These are phyloP conservation scores for Erynnis tages DNA, from an alignment of 2,888 invertebrate genomes.

Conservation along the genomic window DNA sequence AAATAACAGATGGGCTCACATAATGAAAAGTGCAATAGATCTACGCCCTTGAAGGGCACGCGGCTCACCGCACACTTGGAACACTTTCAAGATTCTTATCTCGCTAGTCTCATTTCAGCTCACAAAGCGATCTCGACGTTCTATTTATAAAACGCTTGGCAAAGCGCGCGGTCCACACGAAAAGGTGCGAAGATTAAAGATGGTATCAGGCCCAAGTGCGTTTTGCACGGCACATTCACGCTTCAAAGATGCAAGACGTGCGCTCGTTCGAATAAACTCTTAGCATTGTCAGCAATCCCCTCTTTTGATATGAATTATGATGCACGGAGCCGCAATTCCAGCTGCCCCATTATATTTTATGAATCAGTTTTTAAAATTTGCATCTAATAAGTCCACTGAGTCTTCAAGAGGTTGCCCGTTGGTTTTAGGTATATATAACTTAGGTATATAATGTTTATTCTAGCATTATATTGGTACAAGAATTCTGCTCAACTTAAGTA, in stretches of 20 bases:
- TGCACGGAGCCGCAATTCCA: neutral
- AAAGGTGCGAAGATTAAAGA: slow-evolving; percentile 81
- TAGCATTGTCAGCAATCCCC: slow-evolving; percentile 47
- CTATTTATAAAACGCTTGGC: slow-evolving; percentile 69
- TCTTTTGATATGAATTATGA: slow-evolving; percentile 35
- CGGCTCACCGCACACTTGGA: slow-evolving; percentile 55
- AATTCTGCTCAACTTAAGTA: no score
- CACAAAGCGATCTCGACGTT: slow-evolving; percentile 65
- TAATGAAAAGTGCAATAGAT: slow-evolving; percentile 67
- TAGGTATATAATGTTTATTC: no score
- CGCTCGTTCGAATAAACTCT: slow-evolving; percentile 45
- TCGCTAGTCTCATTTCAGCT: slow-evolving; percentile 71
- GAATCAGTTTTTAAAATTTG: no score
- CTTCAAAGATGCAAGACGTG: slow-evolving; percentile 42
- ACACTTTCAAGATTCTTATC: slow-evolving; percentile 73
- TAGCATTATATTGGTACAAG: no score
- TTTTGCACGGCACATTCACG: slow-evolving; percentile 57
- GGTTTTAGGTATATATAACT: no score
- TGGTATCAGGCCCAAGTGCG: slow-evolving; percentile 71
- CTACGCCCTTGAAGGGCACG: slow-evolving; percentile 49
- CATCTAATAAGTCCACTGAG: no score
- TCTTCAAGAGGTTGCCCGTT: no score
- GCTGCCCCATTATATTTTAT: no score
- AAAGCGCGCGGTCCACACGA: slow-evolving; percentile 56
- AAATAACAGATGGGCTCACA: slow-evolving; percentile 28